phyloP scores from a whole-genome alignment of 2,888 invertebrate genomes.

The Maniola hyperantus region DNA sequence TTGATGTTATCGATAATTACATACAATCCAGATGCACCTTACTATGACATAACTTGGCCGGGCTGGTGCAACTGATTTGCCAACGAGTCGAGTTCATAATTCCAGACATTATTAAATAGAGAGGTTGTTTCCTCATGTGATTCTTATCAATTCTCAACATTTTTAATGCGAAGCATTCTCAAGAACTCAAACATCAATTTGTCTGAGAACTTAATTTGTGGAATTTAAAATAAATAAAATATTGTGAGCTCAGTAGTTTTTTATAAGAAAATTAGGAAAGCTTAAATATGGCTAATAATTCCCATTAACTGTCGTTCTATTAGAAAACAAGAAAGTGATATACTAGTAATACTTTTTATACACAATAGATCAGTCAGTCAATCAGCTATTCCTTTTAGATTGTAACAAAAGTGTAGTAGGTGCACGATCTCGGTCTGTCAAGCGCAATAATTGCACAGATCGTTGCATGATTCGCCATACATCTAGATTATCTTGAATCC shows the following conservation, averaged over 20 bases:
- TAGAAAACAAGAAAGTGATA: too few species aligned
- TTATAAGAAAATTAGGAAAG: too few species aligned
- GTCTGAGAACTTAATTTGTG: too few species aligned
- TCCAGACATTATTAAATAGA: slow-evolving; percentile 8
- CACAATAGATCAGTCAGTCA: too few species aligned
- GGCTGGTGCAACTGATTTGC: slow-evolving; percentile 19
- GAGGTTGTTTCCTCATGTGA: not conserved
- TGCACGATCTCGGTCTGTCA: slow-evolving; percentile 16
- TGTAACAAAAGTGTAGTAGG: slow-evolving; percentile 2
- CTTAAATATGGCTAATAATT: too few species aligned
- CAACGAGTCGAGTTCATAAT: slow-evolving; percentile 14
- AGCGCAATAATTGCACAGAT: slow-evolving; percentile 11
- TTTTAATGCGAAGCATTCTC: not conserved
- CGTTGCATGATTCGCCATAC: slow-evolving; percentile 31
- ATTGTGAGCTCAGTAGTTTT: too few species aligned
- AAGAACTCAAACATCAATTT: not conserved
- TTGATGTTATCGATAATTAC: slow-evolving; percentile 35
- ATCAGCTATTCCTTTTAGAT: too few species aligned
- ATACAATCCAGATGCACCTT: slow-evolving; percentile 34
- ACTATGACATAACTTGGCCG: slow-evolving; percentile 31
- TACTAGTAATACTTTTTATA: too few species aligned
- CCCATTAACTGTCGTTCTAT: too few species aligned
- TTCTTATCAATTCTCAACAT: not conserved
- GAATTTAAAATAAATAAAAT: too few species aligned
- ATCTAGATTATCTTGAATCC: slow-evolving; percentile 30